These are phyloP conservation scores for Nemotelus pantherinus DNA, from an alignment of 2,888 invertebrate species.

Conservation along the genomic window DNA sequence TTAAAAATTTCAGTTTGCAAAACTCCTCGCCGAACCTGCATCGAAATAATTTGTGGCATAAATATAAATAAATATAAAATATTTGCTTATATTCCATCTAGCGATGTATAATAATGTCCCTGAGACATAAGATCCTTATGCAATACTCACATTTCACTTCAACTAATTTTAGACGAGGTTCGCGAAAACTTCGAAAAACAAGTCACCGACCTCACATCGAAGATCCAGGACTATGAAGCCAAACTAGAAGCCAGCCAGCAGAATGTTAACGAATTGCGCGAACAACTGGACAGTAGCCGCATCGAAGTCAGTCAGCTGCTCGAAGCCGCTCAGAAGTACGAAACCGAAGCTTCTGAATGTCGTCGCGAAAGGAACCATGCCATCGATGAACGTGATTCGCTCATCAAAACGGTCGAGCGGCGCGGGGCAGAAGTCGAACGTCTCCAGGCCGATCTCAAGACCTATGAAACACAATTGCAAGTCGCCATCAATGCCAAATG, in stretches of 20 bases:
- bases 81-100: no score
- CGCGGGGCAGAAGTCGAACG: slow-evolving; percentile 79
- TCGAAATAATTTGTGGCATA: no score
- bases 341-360: slow-evolving; percentile 73
- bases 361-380: slow-evolving; percentile 77
- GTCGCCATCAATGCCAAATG: slow-evolving; percentile 82
- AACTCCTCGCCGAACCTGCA: no score
- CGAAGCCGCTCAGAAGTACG: slow-evolving; percentile 71
- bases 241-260: slow-evolving; percentile 72
- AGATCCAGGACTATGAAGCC: slow-evolving; percentile 72
- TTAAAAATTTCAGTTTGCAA: no score
- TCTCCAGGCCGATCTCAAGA: slow-evolving; percentile 73
- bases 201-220: slow-evolving; percentile 69
- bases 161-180: slow-evolving; percentile 67
- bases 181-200: slow-evolving; percentile 68
- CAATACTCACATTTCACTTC: no score
- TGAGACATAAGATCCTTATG: no score
- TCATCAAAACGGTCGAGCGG: slow-evolving; percentile 76
- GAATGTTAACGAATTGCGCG: slow-evolving; percentile 72
- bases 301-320: slow-evolving; percentile 73
- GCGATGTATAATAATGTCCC: no score
- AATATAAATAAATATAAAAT: no score
- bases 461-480: slow-evolving; percentile 78
- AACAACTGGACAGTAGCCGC: slow-evolving; percentile 71
- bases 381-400: slow-evolving; percentile 79